Base-by-base conservation (phyloP, 2,113 vertebrate genomes). In the Bos javanicus region DNA sequence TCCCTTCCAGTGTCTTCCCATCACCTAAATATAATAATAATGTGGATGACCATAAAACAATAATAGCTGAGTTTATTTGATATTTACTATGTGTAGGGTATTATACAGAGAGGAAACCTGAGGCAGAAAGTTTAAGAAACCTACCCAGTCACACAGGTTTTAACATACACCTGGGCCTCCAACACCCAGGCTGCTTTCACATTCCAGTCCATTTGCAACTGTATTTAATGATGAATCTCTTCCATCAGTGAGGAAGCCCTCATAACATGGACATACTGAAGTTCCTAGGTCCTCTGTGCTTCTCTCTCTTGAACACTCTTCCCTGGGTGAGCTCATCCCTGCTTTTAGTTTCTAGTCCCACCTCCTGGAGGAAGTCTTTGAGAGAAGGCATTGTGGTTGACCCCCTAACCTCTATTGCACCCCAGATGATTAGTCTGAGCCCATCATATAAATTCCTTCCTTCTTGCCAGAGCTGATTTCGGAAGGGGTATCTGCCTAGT, bases 61-160 rank as follows among this genome's bases (percentile, higher is more conserved):
- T 67, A 85, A 60, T 59, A 80, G 62, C 56, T 78, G 10, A 8
- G 14, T 28, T 80, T 90, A 56, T 94, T 94, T 81, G 57, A 43
- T 87, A 60, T 25, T 96, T 54, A 46, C 33, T 78, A 8, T 54
- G 25, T 33, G 17, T 54, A 43, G 15, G 17, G 50, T 87, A 7
- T 59, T 96, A 96, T 50, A 54, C 36, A 83, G 52, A 88, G 80
- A 83, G 26, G 88, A 94, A 90, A 64, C 60, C 71, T 71, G 93
- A 92, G 33, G 43, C 80, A 81, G 74, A 84, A 14, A 92, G 64
- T 2, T 95, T 57, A 64, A 85, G n/a, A 48, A 94, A 85, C 81
- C 59, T 60, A 12, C 62, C n/a, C 28, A 17, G 19, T 67, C 92
- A 83, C 71, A 85, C 5, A 64, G 4, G 89, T 93, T 83, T 48